phyloP scores from a whole-genome alignment of 2,113 vertebrate genomes.

The Austrofundulus limnaeus region DNA sequence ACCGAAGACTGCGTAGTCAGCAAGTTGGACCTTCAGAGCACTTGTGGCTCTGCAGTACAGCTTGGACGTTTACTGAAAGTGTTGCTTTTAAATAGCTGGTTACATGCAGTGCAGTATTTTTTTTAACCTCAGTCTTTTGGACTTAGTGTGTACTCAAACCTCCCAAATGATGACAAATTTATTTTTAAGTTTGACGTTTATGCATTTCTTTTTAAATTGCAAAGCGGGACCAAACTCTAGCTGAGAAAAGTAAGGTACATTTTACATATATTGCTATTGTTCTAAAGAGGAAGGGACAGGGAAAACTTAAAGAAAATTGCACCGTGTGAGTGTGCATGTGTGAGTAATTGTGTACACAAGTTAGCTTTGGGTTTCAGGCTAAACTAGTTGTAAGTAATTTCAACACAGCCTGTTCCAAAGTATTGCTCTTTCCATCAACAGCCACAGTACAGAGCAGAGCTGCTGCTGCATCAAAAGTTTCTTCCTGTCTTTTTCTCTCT shows the following conservation, averaged over 20 bases:
- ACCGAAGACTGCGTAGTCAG: not conserved
- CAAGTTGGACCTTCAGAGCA: constrained; percentile 1
- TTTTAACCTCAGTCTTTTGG: constrained; percentile 2
- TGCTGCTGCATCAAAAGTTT: constrained; percentile 29
- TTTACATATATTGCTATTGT: constrained; percentile 43
- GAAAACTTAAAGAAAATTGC: not conserved
- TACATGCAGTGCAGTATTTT: not conserved
- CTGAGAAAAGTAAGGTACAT: constrained; percentile 25
- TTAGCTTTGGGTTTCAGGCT: constrained; percentile 39
- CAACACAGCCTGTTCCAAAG: constrained; percentile 38
- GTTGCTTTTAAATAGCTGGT: constrained; percentile 11
- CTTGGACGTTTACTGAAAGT: not conserved
- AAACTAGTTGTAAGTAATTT: constrained; percentile 55
- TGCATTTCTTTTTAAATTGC: constrained; percentile 7
- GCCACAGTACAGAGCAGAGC: constrained; percentile 18
- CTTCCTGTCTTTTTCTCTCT: not conserved
- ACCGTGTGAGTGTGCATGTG: constrained; percentile 35
- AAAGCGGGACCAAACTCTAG: constrained; percentile 1
- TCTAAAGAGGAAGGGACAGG: constrained; percentile 14
- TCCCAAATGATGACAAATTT: not conserved
- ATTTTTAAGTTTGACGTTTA: constrained; percentile 4
- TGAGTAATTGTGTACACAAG: constrained; percentile 11
- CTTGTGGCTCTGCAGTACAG: too few relatives aligned
- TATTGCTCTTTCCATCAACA: constrained; percentile 34
- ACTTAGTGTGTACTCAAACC: constrained; percentile 1